phyloP scores from a whole-genome alignment of 2,888 invertebrate species.

The Dorcus parallelipipedus region DNA sequence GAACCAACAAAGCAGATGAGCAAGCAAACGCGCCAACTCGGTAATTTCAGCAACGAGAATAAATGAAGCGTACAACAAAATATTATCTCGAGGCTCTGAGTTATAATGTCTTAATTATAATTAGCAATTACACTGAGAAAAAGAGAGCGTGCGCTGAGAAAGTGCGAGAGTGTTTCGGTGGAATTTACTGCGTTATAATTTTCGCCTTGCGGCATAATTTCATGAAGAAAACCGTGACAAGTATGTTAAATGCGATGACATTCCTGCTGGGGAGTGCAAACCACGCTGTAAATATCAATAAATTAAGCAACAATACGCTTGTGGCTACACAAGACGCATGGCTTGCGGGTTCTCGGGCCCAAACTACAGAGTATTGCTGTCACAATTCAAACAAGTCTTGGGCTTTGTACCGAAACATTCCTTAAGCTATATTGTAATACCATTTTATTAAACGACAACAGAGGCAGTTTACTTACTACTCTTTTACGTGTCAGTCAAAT shows the following conservation, averaged over 20 bases:
- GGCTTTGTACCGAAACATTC: neutral
- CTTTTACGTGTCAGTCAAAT: too few relatives aligned
- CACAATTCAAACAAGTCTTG: slow-evolving; percentile 22
- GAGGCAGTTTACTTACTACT: too few relatives aligned
- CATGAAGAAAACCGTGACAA: neutral
- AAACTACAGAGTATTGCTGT: slow-evolving; percentile 25
- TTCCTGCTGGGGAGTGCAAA: slow-evolving; percentile 21
- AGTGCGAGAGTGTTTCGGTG: neutral
- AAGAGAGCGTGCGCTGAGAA: neutral
- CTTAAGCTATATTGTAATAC: slow-evolving; percentile 12
- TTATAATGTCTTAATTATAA: neutral
- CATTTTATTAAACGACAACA: slow-evolving; percentile 9
- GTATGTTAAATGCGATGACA: slow-evolving; percentile 21
- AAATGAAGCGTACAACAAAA: neutral
- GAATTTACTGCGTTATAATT: neutral
- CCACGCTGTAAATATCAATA: slow-evolving; percentile 39
- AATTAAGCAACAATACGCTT: slow-evolving; percentile 42
- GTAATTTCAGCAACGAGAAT: neutral
- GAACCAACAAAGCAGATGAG: neutral
- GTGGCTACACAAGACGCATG: slow-evolving; percentile 42
- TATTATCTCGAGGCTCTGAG: neutral
- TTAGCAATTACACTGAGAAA: neutral
- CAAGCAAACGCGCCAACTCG: neutral
- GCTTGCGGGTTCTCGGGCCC: slow-evolving; percentile 35
- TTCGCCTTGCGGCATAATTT: neutral